phyloP scores from a whole-genome alignment of 1,140 invertebrate species.

The Zaprionus lachaisei region DNA sequence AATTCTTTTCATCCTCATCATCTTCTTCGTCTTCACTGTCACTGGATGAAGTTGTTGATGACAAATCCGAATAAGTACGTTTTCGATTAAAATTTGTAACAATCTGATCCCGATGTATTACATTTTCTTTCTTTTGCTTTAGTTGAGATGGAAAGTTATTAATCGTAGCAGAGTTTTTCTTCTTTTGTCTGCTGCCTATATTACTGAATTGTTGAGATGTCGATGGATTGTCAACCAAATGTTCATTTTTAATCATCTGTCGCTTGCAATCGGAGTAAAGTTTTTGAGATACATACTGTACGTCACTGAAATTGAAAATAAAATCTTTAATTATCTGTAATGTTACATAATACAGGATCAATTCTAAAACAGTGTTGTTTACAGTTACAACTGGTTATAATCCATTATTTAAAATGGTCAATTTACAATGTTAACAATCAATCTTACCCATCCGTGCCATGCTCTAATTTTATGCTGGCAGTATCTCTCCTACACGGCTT shows the following conservation, averaged over 20 bases:
- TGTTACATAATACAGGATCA: neutral
- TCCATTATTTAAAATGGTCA: neutral
- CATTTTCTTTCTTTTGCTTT: conserved; percentile 55
- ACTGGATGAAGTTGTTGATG: conserved; percentile 76
- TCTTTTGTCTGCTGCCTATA: conserved; percentile 49
- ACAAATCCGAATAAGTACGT: conserved; percentile 76
- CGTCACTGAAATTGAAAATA: conserved; percentile 27
- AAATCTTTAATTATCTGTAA: neutral
- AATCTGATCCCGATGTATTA: conserved; percentile 55
- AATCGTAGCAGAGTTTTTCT: conserved; percentile 36
- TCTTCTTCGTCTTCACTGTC: conserved; percentile 83
- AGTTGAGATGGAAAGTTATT: conserved; percentile 52
- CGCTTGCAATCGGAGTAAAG: conserved; percentile 44
- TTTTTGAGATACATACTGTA: conserved; percentile 36
- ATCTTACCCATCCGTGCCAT: conserved; percentile 53
- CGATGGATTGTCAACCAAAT: conserved; percentile 58
- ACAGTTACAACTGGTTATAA: too few relatives aligned
- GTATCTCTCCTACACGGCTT: conserved; percentile 56
- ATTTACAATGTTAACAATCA: neutral
- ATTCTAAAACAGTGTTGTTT: too few relatives aligned
- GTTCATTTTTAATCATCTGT: conserved; percentile 63
- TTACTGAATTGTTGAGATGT: conserved; percentile 63
- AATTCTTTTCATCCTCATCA: conserved; percentile 67
- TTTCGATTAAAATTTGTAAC: conserved; percentile 61
- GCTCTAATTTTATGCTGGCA: conserved; percentile 59